Base-by-base conservation (phyloP, 37 sponge, comb jelly and placozoan species). In the Spongilla lacustris region DNA sequence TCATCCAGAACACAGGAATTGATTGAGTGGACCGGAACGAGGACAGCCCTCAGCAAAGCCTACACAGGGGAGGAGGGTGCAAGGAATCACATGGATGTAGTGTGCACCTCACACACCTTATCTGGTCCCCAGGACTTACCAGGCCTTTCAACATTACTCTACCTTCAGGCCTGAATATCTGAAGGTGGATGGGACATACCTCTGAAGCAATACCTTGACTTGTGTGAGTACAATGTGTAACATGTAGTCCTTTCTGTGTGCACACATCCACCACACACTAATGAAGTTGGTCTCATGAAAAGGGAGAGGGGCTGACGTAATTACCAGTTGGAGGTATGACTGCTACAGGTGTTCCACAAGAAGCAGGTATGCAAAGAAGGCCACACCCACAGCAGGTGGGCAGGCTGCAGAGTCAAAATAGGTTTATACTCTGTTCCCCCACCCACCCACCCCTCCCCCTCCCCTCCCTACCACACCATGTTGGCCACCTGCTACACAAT, bases 291-390 rank as follows among this genome's bases (percentile, higher is more conserved):
- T n/a, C n/a, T n/a, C n/a, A n/a, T n/a, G n/a, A n/a, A n/a, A n/a
- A n/a, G n/a, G n/a, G n/a, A n/a, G n/a, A n/a, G n/a, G n/a, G n/a
- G n/a, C n/a, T n/a, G n/a, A n/a, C n/a, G n/a, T n/a, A n/a, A n/a
- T n/a, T n/a, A n/a, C n/a, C n/a, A n/a, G n/a, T n/a, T n/a, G n/a
- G n/a, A n/a, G n/a, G n/a, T n/a, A n/a, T n/a, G n/a, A n/a, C n/a
- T n/a, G n/a, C n/a, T n/a, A n/a, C n/a, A n/a, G n/a, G n/a, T n/a
- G n/a, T n/a, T n/a, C n/a, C n/a, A n/a, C n/a, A n/a, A n/a, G n/a
- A 29, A 90, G 29, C 28, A 81, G 80, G 75, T 84, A 75, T 33
- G 74, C 85, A 81, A 80, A 84, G 67, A n/a, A n/a, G n/a, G n/a
- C n/a, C n/a, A n/a, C n/a, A n/a, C n/a, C n/a, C n/a, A n/a, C n/a